Base-by-base conservation (phyloP, 2,888 invertebrate species). In the Penaeus monodon region DNA sequence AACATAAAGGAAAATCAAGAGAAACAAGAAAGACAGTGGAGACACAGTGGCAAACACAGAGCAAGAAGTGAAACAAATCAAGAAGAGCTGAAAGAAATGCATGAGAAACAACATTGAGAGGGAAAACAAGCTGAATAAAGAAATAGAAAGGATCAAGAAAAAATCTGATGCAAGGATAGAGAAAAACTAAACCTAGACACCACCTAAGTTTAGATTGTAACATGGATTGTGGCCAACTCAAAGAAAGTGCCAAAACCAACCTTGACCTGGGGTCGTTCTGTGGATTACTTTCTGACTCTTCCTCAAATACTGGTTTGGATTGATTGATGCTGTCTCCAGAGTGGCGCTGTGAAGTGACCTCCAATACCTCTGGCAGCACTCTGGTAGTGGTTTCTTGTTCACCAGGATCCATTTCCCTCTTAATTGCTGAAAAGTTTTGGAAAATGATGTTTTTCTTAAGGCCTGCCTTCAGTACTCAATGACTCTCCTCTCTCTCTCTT, bases 301-400 rank as follows among this genome's bases (percentile, higher is more conserved):
- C 96, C 91, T 96, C 95, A 96, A 98, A 92, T 96, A 99, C 90
- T 96, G 96, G 93, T 98, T 98, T 0, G 99, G 99, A 93, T n/a
- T 99, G 98, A 92, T 95, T 95, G 68, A 97, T 95, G 4, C 95
- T 70, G 94, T 93, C 24, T 94, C 91, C n/a, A 94, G 93, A 10
- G 93, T 93, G 91, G 94, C 94, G 90, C 91, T 91, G 90, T 96
- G 96, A n/a, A 0, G 94, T 94, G 81, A 94, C 93, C 93, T 96
- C 93, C 97, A 98, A 92, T 96, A 97, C 92, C 96, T 95, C 73
- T 95, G 95, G 92, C 99, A 99, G 98, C 98, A 89, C 98, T 93
- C 92, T 97, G 96, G 92, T 95, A 98, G 92, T 98, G 97, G 0
- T 96, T n/a, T 95, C 89, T 95, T 95, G 89, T 95, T 95, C 0